Evolutionary conservation across 2,888 invertebrate genomes (phyloP).

Genomic region (Drosophila anomelani): DNA sequence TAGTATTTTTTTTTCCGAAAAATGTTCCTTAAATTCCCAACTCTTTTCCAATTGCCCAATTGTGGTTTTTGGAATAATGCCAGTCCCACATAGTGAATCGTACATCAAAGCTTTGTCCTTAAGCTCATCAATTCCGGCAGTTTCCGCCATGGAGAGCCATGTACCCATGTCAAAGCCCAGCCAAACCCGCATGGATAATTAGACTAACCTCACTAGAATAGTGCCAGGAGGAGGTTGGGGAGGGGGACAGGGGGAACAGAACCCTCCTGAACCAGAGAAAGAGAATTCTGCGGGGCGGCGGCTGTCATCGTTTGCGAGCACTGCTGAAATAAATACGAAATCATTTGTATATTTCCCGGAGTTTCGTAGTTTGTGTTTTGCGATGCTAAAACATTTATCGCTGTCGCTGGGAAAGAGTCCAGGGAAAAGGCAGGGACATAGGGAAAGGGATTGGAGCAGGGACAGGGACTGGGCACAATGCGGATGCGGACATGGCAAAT

Average conservation of each 20-base stretch:
- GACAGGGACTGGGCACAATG: conserved; percentile 41
- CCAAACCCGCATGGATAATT: conserved; percentile 44
- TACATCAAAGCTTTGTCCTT: conserved; percentile 17
- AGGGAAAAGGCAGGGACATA: conserved; percentile 38
- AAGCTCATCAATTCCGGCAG: conserved; percentile 22
- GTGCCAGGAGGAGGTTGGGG: neutral
- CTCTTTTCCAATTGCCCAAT: neutral
- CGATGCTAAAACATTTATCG: conserved; percentile 79
- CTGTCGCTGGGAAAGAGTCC: conserved; percentile 60
- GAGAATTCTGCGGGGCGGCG: conserved; percentile 23
- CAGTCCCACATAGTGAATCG: conserved; percentile 12
- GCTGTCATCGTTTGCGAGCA: conserved; percentile 48
- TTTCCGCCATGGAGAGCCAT: conserved; percentile 1
- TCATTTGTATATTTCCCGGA: conserved; percentile 79
- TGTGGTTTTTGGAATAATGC: conserved; percentile 6
- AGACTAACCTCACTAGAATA: conserved; percentile 40
- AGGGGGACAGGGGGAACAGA: neutral
- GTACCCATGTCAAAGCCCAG: conserved; percentile 15
- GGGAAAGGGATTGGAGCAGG: conserved; percentile 16
- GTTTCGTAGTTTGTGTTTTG: conserved; percentile 79
- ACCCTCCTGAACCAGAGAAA: conserved; percentile 28
- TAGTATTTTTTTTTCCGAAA: neutral
- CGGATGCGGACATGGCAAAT: conserved; percentile 78
- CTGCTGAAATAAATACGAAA: conserved; percentile 78
- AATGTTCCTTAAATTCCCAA: no score